phyloP scores from a whole-genome alignment of 2,888 invertebrate genomes.

The Drosophila sordidapex region DNA sequence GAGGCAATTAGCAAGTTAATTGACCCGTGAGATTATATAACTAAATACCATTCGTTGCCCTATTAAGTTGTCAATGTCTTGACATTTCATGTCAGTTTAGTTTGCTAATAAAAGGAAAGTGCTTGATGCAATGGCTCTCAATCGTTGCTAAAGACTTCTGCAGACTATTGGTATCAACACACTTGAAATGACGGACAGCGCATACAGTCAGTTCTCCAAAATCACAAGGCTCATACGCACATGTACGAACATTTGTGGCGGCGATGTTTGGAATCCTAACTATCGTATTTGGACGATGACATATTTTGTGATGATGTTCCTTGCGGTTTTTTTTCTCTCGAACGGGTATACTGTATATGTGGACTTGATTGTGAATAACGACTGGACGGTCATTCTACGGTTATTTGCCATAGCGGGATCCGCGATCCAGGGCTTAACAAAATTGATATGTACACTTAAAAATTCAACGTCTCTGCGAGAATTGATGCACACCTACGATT shows the following conservation, averaged over 20 bases:
- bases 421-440: constrained; percentile 48
- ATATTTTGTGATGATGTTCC: rapidly evolving
- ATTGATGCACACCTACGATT: constrained; percentile 36
- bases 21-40: constrained; percentile 17
- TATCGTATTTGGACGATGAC: constrained; percentile 14
- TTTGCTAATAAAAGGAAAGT: constrained; percentile 27
- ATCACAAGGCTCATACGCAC: constrained; percentile 43
- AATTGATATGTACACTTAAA: too few relatives aligned
- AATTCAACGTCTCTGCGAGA: constrained; percentile 17
- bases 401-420: constrained; percentile 57
- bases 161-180: neutral
- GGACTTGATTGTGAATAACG: constrained; percentile 51
- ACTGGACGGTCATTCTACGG: constrained; percentile 65
- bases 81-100: constrained; percentile 22
- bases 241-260: constrained; percentile 60
- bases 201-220: constrained; percentile 35
- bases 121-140: neutral
- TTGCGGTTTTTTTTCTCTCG: rapidly evolving
- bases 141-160: neutral
- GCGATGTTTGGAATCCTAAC: constrained; percentile 52
- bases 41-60: neutral
- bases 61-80: constrained; percentile 62
- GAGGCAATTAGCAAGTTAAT: constrained; percentile 27
- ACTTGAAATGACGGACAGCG: constrained; percentile 7
- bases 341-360: constrained; percentile 65